phyloP scores from a whole-genome alignment of 2,797 vertebrate genomes.

The Siniperca obscura region DNA sequence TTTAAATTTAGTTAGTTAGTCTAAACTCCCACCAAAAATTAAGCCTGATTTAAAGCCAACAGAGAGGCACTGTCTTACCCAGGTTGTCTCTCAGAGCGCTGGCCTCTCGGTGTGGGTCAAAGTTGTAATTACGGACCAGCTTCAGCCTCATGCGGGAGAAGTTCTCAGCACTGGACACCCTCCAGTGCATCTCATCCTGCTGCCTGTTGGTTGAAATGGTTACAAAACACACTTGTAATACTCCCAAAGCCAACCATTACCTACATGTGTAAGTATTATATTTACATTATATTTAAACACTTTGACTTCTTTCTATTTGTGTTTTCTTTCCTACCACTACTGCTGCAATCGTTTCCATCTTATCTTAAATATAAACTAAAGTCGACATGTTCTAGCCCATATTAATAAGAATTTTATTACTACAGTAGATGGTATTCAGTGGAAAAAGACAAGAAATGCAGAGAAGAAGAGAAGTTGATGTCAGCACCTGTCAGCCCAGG shows the following conservation, averaged over 20 bases:
- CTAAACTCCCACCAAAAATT: not conserved
- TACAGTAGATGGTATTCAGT: not conserved
- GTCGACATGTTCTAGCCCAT: not conserved
- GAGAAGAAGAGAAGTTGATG: not conserved
- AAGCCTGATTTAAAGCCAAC: not conserved
- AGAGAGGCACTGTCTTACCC: conserved; percentile 80
- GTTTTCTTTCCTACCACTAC: not conserved
- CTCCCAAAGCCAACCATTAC: not conserved
- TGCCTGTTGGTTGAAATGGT: conserved; percentile 81
- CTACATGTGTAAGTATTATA: not conserved
- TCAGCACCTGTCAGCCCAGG: conserved; percentile 93
- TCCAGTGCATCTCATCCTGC: conserved; percentile 88
- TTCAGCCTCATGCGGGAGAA: conserved; percentile 97
- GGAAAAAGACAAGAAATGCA: not conserved
- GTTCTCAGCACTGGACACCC: conserved; percentile 95
- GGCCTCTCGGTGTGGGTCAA: conserved; percentile 91
- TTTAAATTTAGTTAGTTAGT: not conserved
- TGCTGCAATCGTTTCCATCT: not conserved
- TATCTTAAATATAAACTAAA: not conserved
- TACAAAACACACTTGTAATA: not conserved
- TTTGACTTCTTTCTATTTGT: not conserved
- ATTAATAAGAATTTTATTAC: too few relatives aligned
- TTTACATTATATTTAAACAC: not conserved
- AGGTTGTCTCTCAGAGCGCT: conserved; percentile 97
- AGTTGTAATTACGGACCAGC: conserved; percentile 93